Percentiles rank a stretch among this genome's conserved stretches.
Evolutionary conservation across 2,797 vertebrate genomes (phyloP).

Genomic region (Centropyge bicolor): DNA sequence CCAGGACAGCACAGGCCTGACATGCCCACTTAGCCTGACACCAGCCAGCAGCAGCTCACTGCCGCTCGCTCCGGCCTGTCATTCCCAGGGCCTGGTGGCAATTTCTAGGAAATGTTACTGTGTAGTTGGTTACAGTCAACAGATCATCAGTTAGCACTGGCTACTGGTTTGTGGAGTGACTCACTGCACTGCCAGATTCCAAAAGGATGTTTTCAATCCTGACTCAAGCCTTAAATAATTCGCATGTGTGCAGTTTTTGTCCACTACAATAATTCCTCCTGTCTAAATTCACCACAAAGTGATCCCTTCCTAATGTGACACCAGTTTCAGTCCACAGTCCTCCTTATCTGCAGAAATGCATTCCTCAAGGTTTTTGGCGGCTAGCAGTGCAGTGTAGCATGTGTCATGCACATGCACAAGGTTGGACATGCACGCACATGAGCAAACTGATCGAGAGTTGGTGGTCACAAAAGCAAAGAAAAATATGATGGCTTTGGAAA

Average conservation of each 20-base stretch:
- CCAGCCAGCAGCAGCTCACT: conserved; percentile 69
- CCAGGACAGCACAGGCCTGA: conserved; percentile 77
- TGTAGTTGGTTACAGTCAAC: conserved; percentile 38
- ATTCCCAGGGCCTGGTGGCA: conserved; percentile 40
- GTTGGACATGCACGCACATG: neutral
- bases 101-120: conserved; percentile 37
- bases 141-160: conserved; percentile 6
- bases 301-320: neutral
- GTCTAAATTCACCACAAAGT: neutral
- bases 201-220: neutral
- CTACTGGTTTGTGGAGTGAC: neutral
- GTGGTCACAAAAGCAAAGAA: neutral
- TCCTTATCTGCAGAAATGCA: neutral
- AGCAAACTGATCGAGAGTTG: no score
- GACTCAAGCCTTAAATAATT: neutral
- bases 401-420: neutral
- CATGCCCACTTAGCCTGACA: conserved; percentile 80
- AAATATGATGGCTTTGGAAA: neutral
- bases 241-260: neutral
- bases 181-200: neutral
- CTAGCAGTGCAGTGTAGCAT: neutral
- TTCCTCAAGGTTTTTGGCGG: conserved; percentile 7
- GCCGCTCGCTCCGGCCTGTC: conserved; percentile 53
- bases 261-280: neutral
- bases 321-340: neutral